Conservation (phyloP, 1,140 invertebrate species). For the Agrypnia vestita region DNA sequence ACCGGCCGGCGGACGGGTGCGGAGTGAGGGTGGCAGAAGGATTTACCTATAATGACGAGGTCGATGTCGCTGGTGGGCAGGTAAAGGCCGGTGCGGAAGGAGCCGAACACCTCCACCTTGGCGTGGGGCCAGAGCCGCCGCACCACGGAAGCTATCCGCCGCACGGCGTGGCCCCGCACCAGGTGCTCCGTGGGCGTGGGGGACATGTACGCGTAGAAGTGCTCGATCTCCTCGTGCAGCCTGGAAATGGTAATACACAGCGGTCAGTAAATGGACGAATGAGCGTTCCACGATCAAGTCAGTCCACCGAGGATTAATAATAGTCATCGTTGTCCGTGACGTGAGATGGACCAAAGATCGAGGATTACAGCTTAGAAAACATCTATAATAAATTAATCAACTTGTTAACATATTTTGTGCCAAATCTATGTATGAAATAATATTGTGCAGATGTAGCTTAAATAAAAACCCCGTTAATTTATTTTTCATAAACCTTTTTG, state of each 20-base stretch:
- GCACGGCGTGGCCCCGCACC: slow-evolving; percentile 89
- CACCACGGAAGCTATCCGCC: slow-evolving; percentile 90
- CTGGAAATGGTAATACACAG: slow-evolving; percentile 70
- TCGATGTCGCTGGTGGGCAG: slow-evolving; percentile 98
- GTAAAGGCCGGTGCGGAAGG: slow-evolving; percentile 95
- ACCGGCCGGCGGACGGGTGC: not conserved
- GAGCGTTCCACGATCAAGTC: too few relatives aligned
- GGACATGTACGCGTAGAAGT: slow-evolving; percentile 95
- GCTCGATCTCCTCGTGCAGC: slow-evolving; percentile 96
- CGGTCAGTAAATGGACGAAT: too few relatives aligned
- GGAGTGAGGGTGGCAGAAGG: not conserved
- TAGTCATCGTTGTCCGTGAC: too few relatives aligned
- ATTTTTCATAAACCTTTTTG: too few relatives aligned
- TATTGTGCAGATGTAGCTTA: too few relatives aligned
- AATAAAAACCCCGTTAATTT: too few relatives aligned
- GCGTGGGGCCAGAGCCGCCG: slow-evolving; percentile 91
- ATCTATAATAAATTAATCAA: too few relatives aligned
- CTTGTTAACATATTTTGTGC: too few relatives aligned
- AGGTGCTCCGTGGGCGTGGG: slow-evolving; percentile 92
- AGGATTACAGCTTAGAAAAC: too few relatives aligned
- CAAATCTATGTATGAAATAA: too few relatives aligned
- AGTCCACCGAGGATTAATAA: too few relatives aligned
- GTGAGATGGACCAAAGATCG: too few relatives aligned
- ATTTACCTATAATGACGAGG: slow-evolving; percentile 93
- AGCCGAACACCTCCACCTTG: slow-evolving; percentile 95